Percentiles rank a stretch among this genome's conserved stretches.
Evolutionary conservation across 2,113 vertebrate species (phyloP).

Genomic region (Rhizomys pruinosus): DNA sequence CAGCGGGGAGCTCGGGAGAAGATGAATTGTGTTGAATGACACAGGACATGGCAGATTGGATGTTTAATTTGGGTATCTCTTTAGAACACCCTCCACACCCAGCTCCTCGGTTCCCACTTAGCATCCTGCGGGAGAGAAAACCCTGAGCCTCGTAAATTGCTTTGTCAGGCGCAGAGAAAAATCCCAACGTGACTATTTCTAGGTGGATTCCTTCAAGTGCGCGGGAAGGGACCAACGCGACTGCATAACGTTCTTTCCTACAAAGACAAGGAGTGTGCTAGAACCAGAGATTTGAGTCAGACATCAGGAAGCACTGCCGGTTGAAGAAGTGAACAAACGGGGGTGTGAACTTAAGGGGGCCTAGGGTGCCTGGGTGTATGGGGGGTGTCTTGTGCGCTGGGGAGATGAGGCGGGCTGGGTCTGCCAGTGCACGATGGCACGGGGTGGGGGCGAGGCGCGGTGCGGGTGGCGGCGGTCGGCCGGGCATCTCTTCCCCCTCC

Average conservation of each 20-base stretch:
- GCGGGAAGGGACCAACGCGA: neutral
- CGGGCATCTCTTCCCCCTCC: too few relatives aligned
- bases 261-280: neutral
- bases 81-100: constrained; percentile 55
- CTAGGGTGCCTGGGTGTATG: neutral
- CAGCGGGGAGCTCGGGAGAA: constrained; percentile 42
- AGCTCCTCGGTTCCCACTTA: constrained; percentile 52
- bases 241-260: neutral
- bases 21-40: constrained; percentile 66
- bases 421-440: neutral
- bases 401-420: neutral
- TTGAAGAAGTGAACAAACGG: neutral
- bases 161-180: constrained; percentile 52
- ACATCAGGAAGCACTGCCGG: neutral
- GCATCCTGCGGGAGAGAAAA: constrained; percentile 25
- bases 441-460: too few relatives aligned
- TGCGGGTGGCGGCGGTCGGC: too few relatives aligned
- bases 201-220: neutral
- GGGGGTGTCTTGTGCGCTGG: fast-evolving
- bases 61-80: constrained; percentile 75
- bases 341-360: neutral
- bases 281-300: neutral
- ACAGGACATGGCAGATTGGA: constrained; percentile 70
- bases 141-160: constrained; percentile 27
- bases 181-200: constrained; percentile 41